A percentile compares a stretch with the other conserved stretches of the same genome.
Evolutionary conservation across 2,797 vertebrate genomes (phyloP).

Genomic region (Chloroceryle inda): DNA sequence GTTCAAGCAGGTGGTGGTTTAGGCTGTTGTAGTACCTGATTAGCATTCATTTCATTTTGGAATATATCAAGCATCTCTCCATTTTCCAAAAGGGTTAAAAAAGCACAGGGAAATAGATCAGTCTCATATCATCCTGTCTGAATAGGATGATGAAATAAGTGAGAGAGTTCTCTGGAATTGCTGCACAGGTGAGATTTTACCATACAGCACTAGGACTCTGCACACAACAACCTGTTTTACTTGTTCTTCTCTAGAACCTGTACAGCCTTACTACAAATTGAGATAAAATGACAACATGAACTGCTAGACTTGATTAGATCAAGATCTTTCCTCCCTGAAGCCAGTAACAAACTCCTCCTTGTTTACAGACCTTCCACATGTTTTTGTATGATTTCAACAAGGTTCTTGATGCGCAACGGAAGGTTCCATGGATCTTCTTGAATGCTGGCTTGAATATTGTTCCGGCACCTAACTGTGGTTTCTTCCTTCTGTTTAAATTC

Average conservation of each 20-base stretch:
- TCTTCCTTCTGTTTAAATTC: conserved; percentile 97
- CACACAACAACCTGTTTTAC: neutral
- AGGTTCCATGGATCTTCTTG: conserved; percentile 99
- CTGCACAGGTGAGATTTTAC: neutral
- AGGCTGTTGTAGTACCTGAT: neutral
- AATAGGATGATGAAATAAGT: neutral
- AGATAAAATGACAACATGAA: neutral
- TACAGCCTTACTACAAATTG: neutral
- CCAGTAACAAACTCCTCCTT: neutral
- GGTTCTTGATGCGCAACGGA: conserved; percentile 94
- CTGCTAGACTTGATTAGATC: neutral
- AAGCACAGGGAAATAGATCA: neutral
- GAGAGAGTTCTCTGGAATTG: neutral
- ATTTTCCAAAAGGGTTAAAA: neutral
- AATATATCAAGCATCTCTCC: neutral
- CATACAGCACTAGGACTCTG: neutral
- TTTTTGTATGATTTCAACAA: conserved; percentile 95
- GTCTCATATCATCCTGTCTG: neutral
- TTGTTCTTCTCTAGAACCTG: neutral
- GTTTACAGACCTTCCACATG: conserved; percentile 90
- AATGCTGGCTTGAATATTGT: conserved; percentile 94
- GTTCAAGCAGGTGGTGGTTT: neutral
- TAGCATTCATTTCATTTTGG: neutral
- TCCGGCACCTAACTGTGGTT: conserved; percentile 88
- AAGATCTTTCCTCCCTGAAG: neutral